Percentiles rank a stretch among this genome's conserved stretches.
These are phyloP conservation scores for Leptopilina clavipes DNA, from an alignment of 1,140 invertebrate genomes.

Conservation along the genomic window DNA sequence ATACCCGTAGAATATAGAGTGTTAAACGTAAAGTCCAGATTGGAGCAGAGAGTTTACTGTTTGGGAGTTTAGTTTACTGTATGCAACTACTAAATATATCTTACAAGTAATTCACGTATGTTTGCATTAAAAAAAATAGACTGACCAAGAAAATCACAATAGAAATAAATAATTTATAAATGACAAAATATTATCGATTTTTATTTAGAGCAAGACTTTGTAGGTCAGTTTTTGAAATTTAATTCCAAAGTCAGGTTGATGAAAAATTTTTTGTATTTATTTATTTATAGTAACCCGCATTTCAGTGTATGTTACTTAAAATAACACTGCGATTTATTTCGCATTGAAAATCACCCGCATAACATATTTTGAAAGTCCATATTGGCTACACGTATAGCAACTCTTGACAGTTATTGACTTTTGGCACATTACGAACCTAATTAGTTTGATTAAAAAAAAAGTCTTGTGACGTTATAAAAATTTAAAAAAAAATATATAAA, in stretches of 20 bases:
- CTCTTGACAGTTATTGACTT: neutral
- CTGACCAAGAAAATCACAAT: neutral
- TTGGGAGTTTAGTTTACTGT: slow-evolving; percentile 10
- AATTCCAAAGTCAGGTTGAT: no score
- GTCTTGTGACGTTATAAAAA: no score
- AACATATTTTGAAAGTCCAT: neutral
- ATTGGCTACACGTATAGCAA: neutral
- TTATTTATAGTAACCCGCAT: slow-evolving; percentile 22
- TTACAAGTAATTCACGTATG: neutral
- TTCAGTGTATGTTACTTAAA: neutral
- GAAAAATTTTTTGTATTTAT: neutral
- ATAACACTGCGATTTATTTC: neutral
- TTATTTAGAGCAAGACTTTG: no score
- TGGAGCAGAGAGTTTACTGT: slow-evolving; percentile 14
- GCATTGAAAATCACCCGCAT: slow-evolving; percentile 8
- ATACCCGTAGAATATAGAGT: neutral
- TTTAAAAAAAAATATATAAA: no score
- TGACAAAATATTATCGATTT: no score
- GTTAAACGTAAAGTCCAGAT: slow-evolving; percentile 1
- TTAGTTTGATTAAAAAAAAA: neutral
- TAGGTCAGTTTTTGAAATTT: no score
- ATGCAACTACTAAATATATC: neutral
- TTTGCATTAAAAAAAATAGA: neutral
- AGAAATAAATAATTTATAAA: no score
- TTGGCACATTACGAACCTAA: neutral